Evolutionary conservation across 2,797 vertebrate species (phyloP).

Genomic region (Typhlichthys eigenmanni): DNA sequence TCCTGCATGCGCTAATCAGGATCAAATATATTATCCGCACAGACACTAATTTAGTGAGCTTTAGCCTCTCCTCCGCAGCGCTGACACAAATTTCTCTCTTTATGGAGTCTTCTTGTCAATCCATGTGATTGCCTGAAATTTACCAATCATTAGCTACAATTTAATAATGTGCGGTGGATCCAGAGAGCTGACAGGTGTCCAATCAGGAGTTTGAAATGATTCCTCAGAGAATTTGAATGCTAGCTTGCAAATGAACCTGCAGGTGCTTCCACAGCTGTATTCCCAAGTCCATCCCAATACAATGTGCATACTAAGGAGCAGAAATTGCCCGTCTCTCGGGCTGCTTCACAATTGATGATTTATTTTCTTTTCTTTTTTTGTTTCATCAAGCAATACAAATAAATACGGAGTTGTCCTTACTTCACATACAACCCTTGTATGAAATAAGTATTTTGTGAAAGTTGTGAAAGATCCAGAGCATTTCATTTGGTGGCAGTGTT

Average conservation of each 20-base stretch:
- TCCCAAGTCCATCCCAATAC: constrained; percentile 80
- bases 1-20: constrained; percentile 82
- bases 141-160: constrained; percentile 77
- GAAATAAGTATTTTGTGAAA: too few relatives aligned
- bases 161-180: constrained; percentile 73
- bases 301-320: constrained; percentile 76
- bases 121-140: constrained; percentile 80
- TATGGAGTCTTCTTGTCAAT: constrained; percentile 74
- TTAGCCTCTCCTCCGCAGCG: constrained; percentile 63
- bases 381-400: constrained; percentile 16
- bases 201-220: constrained; percentile 86
- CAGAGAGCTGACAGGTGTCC: constrained; percentile 83
- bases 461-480: too few relatives aligned
- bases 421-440: too few relatives aligned
- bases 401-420: not conserved
- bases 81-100: constrained; percentile 74
- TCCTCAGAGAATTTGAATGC: constrained; percentile 80
- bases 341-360: constrained; percentile 55
- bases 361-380: not conserved
- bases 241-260: constrained; percentile 84
- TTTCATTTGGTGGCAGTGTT: too few relatives aligned
- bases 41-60: constrained; percentile 77
- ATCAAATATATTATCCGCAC: constrained; percentile 80
- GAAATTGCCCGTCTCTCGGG: constrained; percentile 56
- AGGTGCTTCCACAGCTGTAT: constrained; percentile 84